Evolutionary conservation across 2,888 invertebrate species (phyloP).

Genomic region (Notocelia uddmanniana): DNA sequence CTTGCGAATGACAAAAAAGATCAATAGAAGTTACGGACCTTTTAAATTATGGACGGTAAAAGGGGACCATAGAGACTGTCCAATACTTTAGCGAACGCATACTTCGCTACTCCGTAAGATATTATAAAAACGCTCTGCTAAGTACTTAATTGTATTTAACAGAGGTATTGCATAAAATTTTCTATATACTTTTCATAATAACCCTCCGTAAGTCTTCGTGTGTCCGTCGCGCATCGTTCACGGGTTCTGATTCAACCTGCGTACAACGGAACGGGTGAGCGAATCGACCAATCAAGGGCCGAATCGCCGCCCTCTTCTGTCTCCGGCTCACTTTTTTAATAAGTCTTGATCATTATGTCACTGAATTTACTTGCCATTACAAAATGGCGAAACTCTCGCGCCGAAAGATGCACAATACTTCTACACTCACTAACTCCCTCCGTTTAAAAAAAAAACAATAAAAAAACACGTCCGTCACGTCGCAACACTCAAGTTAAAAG

Average conservation of each 20-base stretch:
- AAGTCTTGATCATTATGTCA: conserved; percentile 51
- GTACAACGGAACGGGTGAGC: conserved; percentile 83
- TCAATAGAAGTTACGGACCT: conserved; percentile 22
- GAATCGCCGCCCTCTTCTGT: conserved; percentile 80
- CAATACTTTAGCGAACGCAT: not conserved
- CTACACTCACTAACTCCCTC: conserved; percentile 74
- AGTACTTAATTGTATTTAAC: conserved; percentile 5
- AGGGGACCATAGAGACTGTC: conserved; percentile 27
- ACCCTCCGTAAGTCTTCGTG: conserved; percentile 45
- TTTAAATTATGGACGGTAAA: conserved; percentile 44
- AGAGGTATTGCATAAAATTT: conserved; percentile 37
- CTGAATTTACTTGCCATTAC: conserved; percentile 55
- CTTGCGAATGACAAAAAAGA: conserved; percentile 16
- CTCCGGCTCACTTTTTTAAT: conserved; percentile 71
- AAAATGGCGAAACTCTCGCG: conserved; percentile 62
- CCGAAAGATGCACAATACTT: conserved; percentile 84
- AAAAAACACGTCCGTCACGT: conserved; percentile 71
- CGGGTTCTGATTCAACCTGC: conserved; percentile 85
- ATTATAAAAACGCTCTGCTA: conserved; percentile 33
- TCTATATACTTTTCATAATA: conserved; percentile 44
- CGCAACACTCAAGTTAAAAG: conserved; percentile 73
- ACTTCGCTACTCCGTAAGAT: conserved; percentile 29
- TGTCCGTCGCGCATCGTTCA: conserved; percentile 51
- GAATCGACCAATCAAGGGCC: conserved; percentile 73
- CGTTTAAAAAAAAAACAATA: conserved; percentile 62